Conservation (phyloP, 1,140 invertebrate genomes). For the Eriosoma lanigerum region DNA sequence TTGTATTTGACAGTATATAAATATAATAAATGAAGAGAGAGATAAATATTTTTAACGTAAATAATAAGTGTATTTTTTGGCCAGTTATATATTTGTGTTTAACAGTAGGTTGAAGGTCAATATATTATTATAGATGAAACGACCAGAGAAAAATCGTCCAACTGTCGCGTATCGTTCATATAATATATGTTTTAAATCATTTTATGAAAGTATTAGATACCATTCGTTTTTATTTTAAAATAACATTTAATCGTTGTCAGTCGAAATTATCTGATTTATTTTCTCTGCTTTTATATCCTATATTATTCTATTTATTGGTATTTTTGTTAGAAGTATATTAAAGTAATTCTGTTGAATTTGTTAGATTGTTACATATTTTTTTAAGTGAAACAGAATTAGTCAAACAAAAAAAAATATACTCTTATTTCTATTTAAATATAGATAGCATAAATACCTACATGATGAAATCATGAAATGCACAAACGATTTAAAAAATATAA, state of each 20-base stretch:
- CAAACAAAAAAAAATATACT: no score
- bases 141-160: not conserved
- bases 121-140: not conserved
- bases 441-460: no score
- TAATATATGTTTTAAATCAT: not conserved
- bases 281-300: not conserved
- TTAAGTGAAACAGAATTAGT: no score
- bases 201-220: not conserved
- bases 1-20: not conserved
- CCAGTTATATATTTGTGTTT: not conserved
- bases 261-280: not conserved
- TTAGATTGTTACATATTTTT: no score
- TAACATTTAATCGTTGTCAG: not conserved
- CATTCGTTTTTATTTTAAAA: not conserved
- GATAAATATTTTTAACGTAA: not conserved
- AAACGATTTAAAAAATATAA: no score
- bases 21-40: not conserved
- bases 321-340: no score
- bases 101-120: not conserved
- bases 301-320: no score
- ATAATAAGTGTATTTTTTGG: not conserved
- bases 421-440: no score
- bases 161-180: not conserved
- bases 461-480: no score
- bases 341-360: no score